These are phyloP conservation scores for Leucophenga varia DNA, from an alignment of 1,140 invertebrate genomes.

Conservation along the genomic window DNA sequence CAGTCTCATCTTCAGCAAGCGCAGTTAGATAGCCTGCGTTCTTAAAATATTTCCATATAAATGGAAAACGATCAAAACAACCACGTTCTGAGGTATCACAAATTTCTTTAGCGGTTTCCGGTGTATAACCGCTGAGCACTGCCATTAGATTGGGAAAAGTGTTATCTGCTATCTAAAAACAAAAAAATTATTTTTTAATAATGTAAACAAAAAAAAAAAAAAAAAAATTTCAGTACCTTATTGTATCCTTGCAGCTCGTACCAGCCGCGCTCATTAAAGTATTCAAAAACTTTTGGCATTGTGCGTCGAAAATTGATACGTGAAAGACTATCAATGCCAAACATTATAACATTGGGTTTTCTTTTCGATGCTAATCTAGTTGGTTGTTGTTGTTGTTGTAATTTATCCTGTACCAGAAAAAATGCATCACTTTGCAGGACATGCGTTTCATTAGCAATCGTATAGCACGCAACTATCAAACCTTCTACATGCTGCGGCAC, in stretches of 20 bases:
- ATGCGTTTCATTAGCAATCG: background rate
- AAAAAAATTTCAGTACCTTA: too few species aligned
- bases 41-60: slow-evolving; percentile 77
- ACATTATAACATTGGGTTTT: slow-evolving; percentile 38
- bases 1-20: slow-evolving; percentile 73
- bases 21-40: slow-evolving; percentile 73
- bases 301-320: slow-evolving; percentile 52
- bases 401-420: too few species aligned
- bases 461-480: slow-evolving; percentile 7
- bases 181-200: too few species aligned
- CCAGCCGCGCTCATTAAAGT: slow-evolving; percentile 23
- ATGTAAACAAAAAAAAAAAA: too few species aligned
- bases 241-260: slow-evolving; percentile 42
- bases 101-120: slow-evolving; percentile 52
- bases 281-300: slow-evolving; percentile 33
- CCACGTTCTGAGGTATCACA: slow-evolving; percentile 59
- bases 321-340: slow-evolving; percentile 41
- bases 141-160: slow-evolving; percentile 83
- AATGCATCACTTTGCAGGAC: slow-evolving; percentile 15
- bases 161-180: slow-evolving; percentile 67
- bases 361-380: slow-evolving; percentile 6
- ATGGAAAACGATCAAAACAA: slow-evolving; percentile 65
- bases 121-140: slow-evolving; percentile 67
- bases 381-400: too few species aligned
- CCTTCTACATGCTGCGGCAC: slow-evolving; percentile 7